Evolutionary conservation across 1,140 invertebrate genomes (phyloP).

Genomic region (Sycophila sp.): DNA sequence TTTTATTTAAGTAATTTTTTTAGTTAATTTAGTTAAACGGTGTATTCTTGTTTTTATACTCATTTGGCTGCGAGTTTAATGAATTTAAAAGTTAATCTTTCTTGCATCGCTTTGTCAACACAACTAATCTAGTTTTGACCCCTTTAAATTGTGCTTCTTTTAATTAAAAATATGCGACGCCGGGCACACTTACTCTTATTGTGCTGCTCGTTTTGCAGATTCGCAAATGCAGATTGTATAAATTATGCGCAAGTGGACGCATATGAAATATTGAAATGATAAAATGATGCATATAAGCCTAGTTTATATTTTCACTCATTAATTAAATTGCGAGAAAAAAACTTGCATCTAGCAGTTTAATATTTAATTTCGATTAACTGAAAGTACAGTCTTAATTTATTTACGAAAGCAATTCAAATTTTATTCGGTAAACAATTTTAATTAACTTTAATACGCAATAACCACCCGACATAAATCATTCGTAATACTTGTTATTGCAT

Average conservation of each 20-base stretch:
- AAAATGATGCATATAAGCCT: conserved; percentile 15
- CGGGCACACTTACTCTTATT: no score
- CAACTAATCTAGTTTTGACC: not conserved
- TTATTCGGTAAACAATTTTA: no score
- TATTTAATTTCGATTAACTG: conserved; percentile 11
- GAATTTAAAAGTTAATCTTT: conserved; percentile 34
- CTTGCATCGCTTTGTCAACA: conserved; percentile 18
- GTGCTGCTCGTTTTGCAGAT: conserved; percentile 25
- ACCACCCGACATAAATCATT: no score
- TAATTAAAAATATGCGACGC: conserved; percentile 28
- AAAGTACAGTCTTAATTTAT: conserved; percentile 7
- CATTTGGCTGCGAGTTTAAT: conserved; percentile 23
- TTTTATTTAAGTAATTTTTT: no score
- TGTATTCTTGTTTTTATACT: conserved; percentile 10
- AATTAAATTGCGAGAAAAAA: conserved; percentile 21
- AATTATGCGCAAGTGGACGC: not conserved
- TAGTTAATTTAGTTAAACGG: no score
- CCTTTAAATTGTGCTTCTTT: conserved; percentile 5
- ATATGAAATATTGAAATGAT: not conserved
- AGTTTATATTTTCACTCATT: not conserved
- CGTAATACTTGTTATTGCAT: no score
- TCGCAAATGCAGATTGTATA: conserved; percentile 23
- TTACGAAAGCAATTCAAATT: no score
- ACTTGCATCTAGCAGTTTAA: not conserved
- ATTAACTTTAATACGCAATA: no score